A percentile compares a stretch with the other conserved stretches of the same genome.
Conservation (phyloP, 2,888 invertebrate genomes). For the Drosophila putrida region DNA sequence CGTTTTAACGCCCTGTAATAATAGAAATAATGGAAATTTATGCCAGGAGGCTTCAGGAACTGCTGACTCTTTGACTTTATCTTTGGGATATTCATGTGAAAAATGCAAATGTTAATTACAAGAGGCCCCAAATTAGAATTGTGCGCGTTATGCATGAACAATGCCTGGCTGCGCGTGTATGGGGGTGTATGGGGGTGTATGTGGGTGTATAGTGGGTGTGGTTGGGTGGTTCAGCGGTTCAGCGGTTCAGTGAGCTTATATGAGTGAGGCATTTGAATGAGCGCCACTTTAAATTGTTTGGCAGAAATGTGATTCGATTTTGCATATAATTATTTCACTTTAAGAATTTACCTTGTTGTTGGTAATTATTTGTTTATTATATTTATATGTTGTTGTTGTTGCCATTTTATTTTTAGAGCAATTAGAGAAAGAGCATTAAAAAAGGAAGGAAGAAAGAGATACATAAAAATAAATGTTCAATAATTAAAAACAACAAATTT, state of each 20-base stretch:
- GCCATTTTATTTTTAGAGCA: conserved; percentile 24
- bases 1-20: conserved; percentile 11
- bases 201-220: conserved; percentile 7
- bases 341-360: conserved; percentile 70
- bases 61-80: not conserved
- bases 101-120: conserved; percentile 76
- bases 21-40: conserved; percentile 58
- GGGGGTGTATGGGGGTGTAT: conserved; percentile 3
- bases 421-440: conserved; percentile 39
- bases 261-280: conserved; percentile 26
- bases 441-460: conserved; percentile 37
- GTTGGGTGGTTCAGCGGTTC: not conserved
- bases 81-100: conserved; percentile 44
- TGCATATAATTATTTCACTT: conserved; percentile 36
- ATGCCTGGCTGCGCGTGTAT: conserved; percentile 40
- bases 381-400: conserved; percentile 47
- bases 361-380: conserved; percentile 44
- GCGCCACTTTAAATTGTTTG: conserved; percentile 21
- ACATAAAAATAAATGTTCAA: conserved; percentile 43
- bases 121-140: conserved; percentile 57
- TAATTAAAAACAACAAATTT: conserved; percentile 38
- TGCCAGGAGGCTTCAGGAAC: conserved; percentile 19
- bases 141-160: conserved; percentile 61
- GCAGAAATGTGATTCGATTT: conserved; percentile 32
- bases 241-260: not conserved